Percentiles rank a stretch among this genome's conserved stretches.
These are phyloP conservation scores for Pammene aurita DNA, from an alignment of 2,888 invertebrate species.

Conservation along the genomic window DNA sequence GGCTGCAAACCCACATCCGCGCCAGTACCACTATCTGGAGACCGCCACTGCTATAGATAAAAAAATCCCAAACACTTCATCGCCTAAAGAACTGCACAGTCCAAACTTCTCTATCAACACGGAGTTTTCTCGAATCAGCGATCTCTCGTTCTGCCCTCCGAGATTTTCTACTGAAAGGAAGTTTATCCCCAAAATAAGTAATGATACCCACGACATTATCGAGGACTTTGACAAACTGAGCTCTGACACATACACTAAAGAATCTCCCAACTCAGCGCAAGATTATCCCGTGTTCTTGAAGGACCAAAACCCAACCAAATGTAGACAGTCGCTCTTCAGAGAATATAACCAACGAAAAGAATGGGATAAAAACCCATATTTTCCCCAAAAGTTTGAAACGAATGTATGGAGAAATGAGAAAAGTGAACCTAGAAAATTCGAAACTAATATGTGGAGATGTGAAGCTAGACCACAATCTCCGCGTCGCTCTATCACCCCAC, in stretches of 20 bases:
- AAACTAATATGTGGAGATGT: constrained; percentile 70
- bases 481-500: constrained; percentile 69
- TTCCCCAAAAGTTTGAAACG: constrained; percentile 54
- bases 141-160: constrained; percentile 73
- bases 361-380: constrained; percentile 55
- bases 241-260: constrained; percentile 81
- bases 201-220: constrained; percentile 67
- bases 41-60: constrained; percentile 60
- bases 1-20: constrained; percentile 55
- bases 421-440: constrained; percentile 56
- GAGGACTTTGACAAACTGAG: constrained; percentile 68
- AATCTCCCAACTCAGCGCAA: constrained; percentile 70
- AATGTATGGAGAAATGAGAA: constrained; percentile 73
- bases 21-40: constrained; percentile 53
- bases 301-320: constrained; percentile 45
- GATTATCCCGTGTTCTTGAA: constrained; percentile 48
- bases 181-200: constrained; percentile 61
- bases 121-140: constrained; percentile 76
- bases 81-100: constrained; percentile 74
- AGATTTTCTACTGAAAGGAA: constrained; percentile 78
- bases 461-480: constrained; percentile 62
- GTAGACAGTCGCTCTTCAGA: constrained; percentile 68
- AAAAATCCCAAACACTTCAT: constrained; percentile 77
- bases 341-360: constrained; percentile 64
- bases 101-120: constrained; percentile 79